Evolutionary conservation across 2,113 vertebrate genomes (phyloP).

Genomic region (Xiphophorus couchianus): DNA sequence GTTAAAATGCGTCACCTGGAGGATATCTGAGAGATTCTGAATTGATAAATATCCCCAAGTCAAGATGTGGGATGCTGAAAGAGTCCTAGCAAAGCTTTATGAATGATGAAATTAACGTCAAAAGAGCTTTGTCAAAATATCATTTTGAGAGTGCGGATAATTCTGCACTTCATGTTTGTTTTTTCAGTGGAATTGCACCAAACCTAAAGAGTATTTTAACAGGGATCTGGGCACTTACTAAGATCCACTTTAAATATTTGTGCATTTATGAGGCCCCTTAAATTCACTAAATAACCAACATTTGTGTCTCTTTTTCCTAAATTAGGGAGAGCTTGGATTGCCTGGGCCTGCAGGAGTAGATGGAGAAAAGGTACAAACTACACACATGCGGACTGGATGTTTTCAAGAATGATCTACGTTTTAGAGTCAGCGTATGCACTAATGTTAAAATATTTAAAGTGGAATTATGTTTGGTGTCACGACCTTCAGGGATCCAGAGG

Average conservation of each 20-base stretch:
- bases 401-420: not conserved
- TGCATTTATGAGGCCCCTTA: not conserved
- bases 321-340: slow-evolving; percentile 90
- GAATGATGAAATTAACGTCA: no score
- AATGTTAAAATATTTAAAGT: slow-evolving; percentile 1
- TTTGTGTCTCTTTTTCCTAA: slow-evolving; percentile 11
- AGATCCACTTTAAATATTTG: not conserved
- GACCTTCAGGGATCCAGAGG: slow-evolving; percentile 86
- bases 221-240: not conserved
- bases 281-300: not conserved
- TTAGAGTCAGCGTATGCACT: not conserved
- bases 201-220: no score
- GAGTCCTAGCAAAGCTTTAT: not conserved
- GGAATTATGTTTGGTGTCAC: slow-evolving; percentile 13
- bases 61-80: not conserved
- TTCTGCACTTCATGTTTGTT: no score
- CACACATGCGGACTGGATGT: not conserved
- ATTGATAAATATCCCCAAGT: not conserved
- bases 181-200: no score
- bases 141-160: no score
- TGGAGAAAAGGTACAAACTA: slow-evolving; percentile 84
- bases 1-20: not conserved
- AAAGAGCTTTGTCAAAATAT: no score
- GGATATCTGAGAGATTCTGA: not conserved
- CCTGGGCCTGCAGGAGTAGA: slow-evolving; percentile 88